Base-by-base conservation (phyloP, 2,888 invertebrate species). In the Deroplatys truncata region DNA sequence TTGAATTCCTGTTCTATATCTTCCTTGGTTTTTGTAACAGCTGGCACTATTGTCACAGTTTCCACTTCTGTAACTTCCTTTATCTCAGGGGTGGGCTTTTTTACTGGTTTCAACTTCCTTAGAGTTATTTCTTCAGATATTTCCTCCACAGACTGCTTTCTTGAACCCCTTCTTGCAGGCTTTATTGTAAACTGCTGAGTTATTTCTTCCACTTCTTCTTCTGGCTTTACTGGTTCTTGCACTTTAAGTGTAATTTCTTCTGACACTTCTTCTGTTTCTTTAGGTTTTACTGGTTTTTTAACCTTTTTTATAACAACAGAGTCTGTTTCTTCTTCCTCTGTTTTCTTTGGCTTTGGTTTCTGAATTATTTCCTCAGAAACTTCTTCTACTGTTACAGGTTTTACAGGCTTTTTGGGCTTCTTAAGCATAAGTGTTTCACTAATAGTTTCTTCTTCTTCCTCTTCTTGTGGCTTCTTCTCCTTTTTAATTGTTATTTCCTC, bases 1-100 rank as follows among this genome's bases (percentile, higher is more conserved):
- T 97, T 97, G 93, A 98, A 98, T 93, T 98, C 98, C 94, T 98
- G 98, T 92, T 98, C 98, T 25, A 98, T 97, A 92, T 97, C 97
- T 94, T 98, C 97, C 93, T 97, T 97, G 0, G 96, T 97, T 94
- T 96, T 97, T 0, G 96, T 96, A 9, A 94, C 93, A 93, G 96
- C 96, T 20, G 97, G 97, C 92, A 96, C 95, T 93, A 97, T 97
- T 83, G 97, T 97, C 0, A 98, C 97, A 91, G 95, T 96, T 94
- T 97, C 96, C 16, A 96, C 95, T 92, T 96, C 97, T 0, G 96
- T 96, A 86, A 96, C 95, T 94, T 97, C 97, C 84, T 96, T 96
- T 91, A 96, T 94, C 91, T 96, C 96, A 10, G 95, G 93, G 89
- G 95, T 93, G 9, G 95, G 94, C 84, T 95, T 94, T 92, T 96